Base-by-base conservation (phyloP, 2,888 invertebrate species). In the Poecilobothrus nobilitatus region DNA sequence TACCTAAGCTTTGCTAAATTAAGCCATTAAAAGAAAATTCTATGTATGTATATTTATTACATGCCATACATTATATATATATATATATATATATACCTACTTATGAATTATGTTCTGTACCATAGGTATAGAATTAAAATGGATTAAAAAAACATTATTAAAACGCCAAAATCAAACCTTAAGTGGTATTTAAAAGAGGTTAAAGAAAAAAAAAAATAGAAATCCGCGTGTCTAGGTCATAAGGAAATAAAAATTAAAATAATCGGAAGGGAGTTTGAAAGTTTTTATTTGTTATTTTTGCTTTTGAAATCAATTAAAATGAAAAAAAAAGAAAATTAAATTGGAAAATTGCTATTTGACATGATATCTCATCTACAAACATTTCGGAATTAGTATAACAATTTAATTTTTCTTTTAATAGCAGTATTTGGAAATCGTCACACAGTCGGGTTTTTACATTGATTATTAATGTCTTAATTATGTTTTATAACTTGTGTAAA, bases 141-240 rank as follows among this genome's bases (percentile, higher is more conserved):
- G 53, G 53, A 53, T 53, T 53, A 37, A 37, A 12, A 4, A 37
- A 37, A 10, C 12, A 53, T 53, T 18, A 53, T 53, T 18, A 18
- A 53, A 53, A 53, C 15, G 18, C 6, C 18, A 53, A 53, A 53
- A 53, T 53, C 53, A 53, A 53, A 53, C 53, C 53, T 53, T 53
- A 53, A 53, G 53, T 53, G 53, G 53, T 12, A 41, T 41, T 41
- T 41, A 41, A 41, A 41, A 41, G 15, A 41, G 15, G 27, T 27
- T 41, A 41, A 2, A 41, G 5, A 41, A 41, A 41, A 41, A 41
- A 41, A 41, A 18, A 53, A 53, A 18, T 53, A 53, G 9, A 53
- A 53, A 53, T 53, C 53, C n/a, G 53, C 53, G 53, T 53, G 53
- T 18, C 53, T 53, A 53, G 53, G 53, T 53, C 53, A n/a, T 53